Evolutionary conservation across 1,140 invertebrate species (phyloP).

Genomic region (Octopus sinensis): DNA sequence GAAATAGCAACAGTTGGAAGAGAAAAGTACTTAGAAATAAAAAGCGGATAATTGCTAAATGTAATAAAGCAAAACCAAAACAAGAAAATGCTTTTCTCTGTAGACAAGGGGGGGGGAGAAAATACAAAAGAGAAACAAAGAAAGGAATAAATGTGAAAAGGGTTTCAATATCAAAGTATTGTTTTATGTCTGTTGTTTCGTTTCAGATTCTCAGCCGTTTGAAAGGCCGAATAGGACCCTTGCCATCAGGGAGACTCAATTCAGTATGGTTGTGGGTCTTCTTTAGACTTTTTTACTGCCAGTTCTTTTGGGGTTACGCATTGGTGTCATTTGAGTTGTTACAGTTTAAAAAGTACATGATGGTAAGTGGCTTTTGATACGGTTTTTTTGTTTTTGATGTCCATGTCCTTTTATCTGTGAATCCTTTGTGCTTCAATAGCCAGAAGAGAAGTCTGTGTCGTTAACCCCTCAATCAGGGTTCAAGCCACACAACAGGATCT

Average conservation of each 20-base stretch:
- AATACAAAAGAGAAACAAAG: too few relatives aligned
- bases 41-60: background rate
- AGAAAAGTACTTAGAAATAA: background rate
- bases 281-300: background rate
- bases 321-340: conserved; percentile 11
- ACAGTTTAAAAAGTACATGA: conserved; percentile 3
- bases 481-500: too few relatives aligned
- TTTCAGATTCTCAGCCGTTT: background rate
- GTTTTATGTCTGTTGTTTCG: background rate
- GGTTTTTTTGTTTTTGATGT: too few relatives aligned
- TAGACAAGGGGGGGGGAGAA: background rate
- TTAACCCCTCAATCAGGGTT: too few relatives aligned
- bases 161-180: background rate
- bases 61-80: background rate
- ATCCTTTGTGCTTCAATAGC: too few relatives aligned
- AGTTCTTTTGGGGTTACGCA: conserved; percentile 11
- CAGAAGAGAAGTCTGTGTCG: too few relatives aligned
- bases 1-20: background rate
- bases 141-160: background rate
- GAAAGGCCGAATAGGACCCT: background rate
- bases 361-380: background rate
- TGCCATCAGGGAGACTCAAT: background rate
- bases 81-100: background rate
- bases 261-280: background rate
- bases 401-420: too few relatives aligned